Conservation (phyloP, 2,888 invertebrate species). For the Brachyptera putata region DNA sequence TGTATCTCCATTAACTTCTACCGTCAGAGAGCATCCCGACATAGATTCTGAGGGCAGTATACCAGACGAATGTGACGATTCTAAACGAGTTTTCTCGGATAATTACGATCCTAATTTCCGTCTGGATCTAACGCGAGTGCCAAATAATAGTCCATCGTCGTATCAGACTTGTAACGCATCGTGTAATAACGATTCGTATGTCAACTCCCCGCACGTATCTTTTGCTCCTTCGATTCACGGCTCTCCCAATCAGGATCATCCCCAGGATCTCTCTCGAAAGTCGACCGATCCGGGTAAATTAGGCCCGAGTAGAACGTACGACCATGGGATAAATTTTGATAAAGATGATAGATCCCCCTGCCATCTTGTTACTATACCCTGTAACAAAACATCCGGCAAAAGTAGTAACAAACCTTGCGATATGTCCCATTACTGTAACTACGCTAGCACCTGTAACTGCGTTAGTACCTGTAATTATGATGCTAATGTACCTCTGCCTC, state of each 20-base stretch:
- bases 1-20: background rate
- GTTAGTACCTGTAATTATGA: slow-evolving; percentile 1
- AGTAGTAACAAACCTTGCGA: no score
- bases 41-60: no score
- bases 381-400: no score
- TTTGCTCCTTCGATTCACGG: background rate
- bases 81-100: no score
- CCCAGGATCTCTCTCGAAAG: background rate
- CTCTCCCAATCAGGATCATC: background rate
- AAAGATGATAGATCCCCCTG: no score
- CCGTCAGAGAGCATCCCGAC: no score
- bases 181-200: no score
- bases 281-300: background rate
- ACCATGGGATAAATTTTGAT: background rate
- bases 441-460: background rate
- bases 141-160: no score
- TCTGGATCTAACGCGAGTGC: background rate
- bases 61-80: no score
- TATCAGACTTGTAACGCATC: no score
- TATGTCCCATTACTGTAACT: no score
- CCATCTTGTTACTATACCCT: no score
- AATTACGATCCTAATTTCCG: background rate
- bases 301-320: background rate
- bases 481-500: background rate
- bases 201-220: slow-evolving; percentile 4